Conservation (phyloP, 2,888 invertebrate genomes). For the Dasysyrphus albostriatus region DNA sequence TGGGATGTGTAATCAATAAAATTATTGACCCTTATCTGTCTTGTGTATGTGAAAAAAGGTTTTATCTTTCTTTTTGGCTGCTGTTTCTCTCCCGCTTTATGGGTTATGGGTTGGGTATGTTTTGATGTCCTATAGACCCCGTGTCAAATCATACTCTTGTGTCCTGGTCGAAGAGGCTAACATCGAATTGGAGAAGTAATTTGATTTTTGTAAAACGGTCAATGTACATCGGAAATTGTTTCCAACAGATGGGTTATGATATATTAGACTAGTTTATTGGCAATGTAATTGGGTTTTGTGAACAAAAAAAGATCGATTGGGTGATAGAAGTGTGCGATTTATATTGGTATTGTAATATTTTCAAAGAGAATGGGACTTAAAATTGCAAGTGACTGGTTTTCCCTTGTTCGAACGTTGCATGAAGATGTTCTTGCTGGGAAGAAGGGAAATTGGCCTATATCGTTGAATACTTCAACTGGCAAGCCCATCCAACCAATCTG, state of each 20-base stretch:
- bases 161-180: constrained; percentile 5
- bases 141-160: background rate
- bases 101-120: background rate
- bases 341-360: too few species aligned
- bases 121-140: background rate
- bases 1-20: constrained; percentile 61
- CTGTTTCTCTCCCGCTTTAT: background rate
- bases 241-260: constrained; percentile 69
- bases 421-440: too few species aligned
- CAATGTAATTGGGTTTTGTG: constrained; percentile 32
- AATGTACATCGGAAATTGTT: constrained; percentile 55
- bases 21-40: constrained; percentile 69
- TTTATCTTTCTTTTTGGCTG: background rate
- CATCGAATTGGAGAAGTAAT: constrained; percentile 66
- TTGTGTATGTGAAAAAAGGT: constrained; percentile 23
- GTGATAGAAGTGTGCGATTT: too few species aligned
- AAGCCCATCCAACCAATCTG: too few species aligned
- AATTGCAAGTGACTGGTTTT: too few species aligned
- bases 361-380: too few species aligned
- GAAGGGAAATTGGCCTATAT: too few species aligned
- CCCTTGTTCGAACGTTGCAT: too few species aligned
- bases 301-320: constrained; percentile 2
- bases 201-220: constrained; percentile 67
- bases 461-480: too few species aligned
- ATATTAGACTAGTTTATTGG: constrained; percentile 57